These are phyloP conservation scores for Pseudochirops cupreus DNA, from an alignment of 2,797 vertebrate species.

Conservation along the genomic window DNA sequence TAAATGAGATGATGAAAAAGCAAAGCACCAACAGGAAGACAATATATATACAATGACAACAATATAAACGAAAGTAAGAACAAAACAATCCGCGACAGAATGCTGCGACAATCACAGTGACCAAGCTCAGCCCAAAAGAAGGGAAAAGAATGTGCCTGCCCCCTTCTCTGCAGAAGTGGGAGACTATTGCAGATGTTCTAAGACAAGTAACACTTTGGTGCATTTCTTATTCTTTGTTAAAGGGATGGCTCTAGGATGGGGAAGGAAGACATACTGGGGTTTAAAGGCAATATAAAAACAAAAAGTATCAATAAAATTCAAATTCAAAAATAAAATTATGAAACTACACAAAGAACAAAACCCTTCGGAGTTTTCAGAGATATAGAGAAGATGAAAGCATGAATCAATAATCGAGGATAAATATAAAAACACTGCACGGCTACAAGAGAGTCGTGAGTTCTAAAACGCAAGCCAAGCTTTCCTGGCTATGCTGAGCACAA, in stretches of 20 bases:
- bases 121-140: neutral
- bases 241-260: neutral
- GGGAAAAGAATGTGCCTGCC: neutral
- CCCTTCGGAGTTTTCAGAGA: neutral
- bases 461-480: neutral
- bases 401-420: neutral
- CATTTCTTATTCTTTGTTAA: neutral
- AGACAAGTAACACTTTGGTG: neutral
- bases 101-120: neutral
- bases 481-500: neutral
- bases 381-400: neutral
- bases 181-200: neutral
- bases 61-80: neutral
- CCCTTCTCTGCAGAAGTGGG: neutral
- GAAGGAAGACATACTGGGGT: neutral
- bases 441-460: neutral
- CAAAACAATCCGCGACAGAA: neutral
- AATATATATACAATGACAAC: neutral
- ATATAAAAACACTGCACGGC: neutral
- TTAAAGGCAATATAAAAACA: neutral
- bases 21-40: neutral
- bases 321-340: neutral
- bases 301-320: neutral
- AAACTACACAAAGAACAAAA: neutral
- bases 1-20: neutral